Conservation (phyloP, 2,888 invertebrate species). For the Ectropis crepuscularia region DNA sequence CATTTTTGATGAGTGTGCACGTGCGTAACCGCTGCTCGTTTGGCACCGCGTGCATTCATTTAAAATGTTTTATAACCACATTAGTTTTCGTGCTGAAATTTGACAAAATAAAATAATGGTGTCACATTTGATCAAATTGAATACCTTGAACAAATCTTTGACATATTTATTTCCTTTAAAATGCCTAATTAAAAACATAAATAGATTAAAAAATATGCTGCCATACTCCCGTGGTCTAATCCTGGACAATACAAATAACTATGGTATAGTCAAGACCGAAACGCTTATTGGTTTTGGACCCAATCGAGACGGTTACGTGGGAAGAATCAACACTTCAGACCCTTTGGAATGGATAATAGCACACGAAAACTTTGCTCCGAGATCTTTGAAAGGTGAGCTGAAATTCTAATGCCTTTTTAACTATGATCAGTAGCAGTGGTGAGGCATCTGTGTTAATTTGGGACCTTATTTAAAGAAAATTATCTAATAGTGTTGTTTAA, state of each 20-base stretch:
- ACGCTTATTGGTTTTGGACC: constrained; percentile 64
- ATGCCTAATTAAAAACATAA: not conserved
- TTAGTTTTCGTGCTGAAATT: too few species aligned
- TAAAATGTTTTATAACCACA: too few species aligned
- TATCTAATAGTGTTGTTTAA: too few species aligned
- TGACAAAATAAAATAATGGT: too few species aligned
- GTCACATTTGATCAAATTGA: too few species aligned
- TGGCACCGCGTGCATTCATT: too few species aligned
- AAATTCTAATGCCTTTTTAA: too few species aligned
- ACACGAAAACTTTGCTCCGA: constrained; percentile 57
- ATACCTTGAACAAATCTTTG: too few species aligned
- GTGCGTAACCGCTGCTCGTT: not conserved
- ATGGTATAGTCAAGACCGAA: constrained; percentile 71
- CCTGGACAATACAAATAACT: constrained; percentile 64
- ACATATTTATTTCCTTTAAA: too few species aligned
- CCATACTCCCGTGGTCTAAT: constrained; percentile 65
- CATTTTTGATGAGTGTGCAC: not conserved
- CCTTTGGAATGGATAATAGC: constrained; percentile 65
- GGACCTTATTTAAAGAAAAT: too few species aligned
- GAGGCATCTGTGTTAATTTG: too few species aligned
- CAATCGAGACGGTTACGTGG: constrained; percentile 52
- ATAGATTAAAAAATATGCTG: constrained; percentile 50
- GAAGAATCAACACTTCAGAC: constrained; percentile 55
- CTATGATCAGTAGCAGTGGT: too few species aligned
- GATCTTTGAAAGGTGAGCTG: constrained; percentile 62